Evolutionary conservation across 2,113 vertebrate species (phyloP).

Genomic region (Tamias sibiricus): DNA sequence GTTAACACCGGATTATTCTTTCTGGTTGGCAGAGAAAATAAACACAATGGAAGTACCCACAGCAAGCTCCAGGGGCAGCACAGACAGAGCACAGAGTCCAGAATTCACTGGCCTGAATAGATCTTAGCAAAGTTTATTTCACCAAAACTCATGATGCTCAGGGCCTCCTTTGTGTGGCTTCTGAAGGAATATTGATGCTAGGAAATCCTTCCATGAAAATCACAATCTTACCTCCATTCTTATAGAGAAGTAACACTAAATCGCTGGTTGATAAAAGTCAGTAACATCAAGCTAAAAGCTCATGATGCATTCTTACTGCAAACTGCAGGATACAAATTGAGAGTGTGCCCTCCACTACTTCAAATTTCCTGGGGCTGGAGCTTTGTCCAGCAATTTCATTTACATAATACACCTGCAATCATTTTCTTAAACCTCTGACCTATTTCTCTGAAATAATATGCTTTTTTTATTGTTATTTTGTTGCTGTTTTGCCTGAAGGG

Average conservation of each 20-base stretch:
- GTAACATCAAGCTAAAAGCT: slow-evolving; percentile 39
- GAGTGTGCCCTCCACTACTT: neutral
- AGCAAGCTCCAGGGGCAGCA: neutral
- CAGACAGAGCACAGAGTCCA: neutral
- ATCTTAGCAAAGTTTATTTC: slow-evolving; percentile 5
- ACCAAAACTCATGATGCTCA: neutral
- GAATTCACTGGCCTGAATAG: neutral
- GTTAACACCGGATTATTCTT: neutral
- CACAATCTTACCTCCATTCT: neutral
- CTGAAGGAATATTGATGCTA: neutral
- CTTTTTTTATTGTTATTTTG: slow-evolving; percentile 56
- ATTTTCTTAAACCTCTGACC: slow-evolving; percentile 61
- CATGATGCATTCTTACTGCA: neutral
- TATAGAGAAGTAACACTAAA: slow-evolving; percentile 50
- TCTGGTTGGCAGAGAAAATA: neutral
- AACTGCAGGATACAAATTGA: slow-evolving; percentile 38
- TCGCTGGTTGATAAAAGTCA: neutral
- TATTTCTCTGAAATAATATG: slow-evolving; percentile 63
- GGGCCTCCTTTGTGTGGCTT: neutral
- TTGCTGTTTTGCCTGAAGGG: slow-evolving; percentile 32
- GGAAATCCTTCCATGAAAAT: slow-evolving; percentile 9
- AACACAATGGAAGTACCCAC: neutral
- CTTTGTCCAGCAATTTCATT: slow-evolving; percentile 57
- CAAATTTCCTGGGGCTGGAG: slow-evolving; percentile 53
- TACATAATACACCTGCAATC: slow-evolving; percentile 61